A percentile compares a stretch with the other conserved stretches of the same genome.
Evolutionary conservation across 2,888 invertebrate species (phyloP).

Genomic region (Ormyrus pomaceus): DNA sequence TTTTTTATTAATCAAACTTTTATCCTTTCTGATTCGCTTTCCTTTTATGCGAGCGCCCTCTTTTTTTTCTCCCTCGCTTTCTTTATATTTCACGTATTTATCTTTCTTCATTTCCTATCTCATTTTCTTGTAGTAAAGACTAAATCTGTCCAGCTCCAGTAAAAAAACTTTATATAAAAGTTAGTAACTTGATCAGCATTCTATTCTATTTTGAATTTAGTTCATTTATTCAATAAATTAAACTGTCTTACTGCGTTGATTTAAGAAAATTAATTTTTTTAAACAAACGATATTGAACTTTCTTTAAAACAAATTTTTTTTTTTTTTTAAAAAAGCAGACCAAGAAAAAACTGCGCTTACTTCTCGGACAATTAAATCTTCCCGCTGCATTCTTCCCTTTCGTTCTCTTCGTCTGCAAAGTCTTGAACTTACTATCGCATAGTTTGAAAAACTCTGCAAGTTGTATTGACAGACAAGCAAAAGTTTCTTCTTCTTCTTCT

Average conservation of each 20-base stretch:
- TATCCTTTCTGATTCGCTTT: conserved; percentile 17
- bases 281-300: neutral
- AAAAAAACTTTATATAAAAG: no score
- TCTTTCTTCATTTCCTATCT: neutral
- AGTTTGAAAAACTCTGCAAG: conserved; percentile 25
- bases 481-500: neutral
- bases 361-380: conserved; percentile 10
- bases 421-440: conserved; percentile 43
- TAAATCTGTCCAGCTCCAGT: conserved; percentile 1
- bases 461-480: conserved; percentile 51
- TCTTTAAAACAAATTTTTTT: conserved; percentile 2
- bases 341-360: conserved; percentile 12
- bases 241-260: no score
- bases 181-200: no score
- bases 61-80: conserved; percentile 6
- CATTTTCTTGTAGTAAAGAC: neutral
- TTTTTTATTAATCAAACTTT: conserved; percentile 39
- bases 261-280: neutral
- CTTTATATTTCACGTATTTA: neutral
- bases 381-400: neutral
- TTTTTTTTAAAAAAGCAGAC: conserved; percentile 1
- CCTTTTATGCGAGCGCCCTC: conserved; percentile 3
- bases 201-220: no score
- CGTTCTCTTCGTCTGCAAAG: conserved; percentile 7
- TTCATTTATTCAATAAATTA: no score